Percentiles rank a stretch among this genome's conserved stretches.
Conservation (phyloP, 2,113 vertebrate species). For the Phaethornis superciliosus region DNA sequence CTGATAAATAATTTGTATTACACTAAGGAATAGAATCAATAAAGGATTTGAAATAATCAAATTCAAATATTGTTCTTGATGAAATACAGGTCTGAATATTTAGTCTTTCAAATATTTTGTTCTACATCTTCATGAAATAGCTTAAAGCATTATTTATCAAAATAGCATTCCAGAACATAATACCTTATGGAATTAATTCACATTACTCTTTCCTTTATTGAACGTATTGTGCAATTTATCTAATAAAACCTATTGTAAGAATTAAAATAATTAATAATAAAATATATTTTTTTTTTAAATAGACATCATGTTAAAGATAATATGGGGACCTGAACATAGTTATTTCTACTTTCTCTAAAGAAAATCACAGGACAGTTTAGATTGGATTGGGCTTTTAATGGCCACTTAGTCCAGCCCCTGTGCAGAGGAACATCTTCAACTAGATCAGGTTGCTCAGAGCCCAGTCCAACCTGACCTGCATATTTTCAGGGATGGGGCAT, state of each 20-base stretch:
- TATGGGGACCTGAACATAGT: background rate
- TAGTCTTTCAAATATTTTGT: background rate
- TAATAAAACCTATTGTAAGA: background rate
- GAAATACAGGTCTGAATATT: background rate
- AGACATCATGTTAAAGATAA: background rate
- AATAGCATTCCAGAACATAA: background rate
- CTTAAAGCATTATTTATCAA: background rate
- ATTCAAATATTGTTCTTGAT: background rate
- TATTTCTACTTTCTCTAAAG: background rate
- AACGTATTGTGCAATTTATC: background rate
- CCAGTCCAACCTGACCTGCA: accelerated
- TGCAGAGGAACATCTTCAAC: background rate
- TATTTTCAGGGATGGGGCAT: background rate
- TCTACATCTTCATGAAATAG: background rate
- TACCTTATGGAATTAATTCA: background rate
- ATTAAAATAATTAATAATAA: background rate
- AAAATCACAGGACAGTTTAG: background rate
- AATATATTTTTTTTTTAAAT: background rate
- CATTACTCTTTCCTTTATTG: background rate
- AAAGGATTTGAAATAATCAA: background rate
- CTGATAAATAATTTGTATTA: background rate
- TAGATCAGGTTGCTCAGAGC: background rate
- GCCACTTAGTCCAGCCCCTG: background rate
- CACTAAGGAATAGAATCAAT: background rate
- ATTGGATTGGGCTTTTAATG: background rate